Conservation (phyloP, 2,113 vertebrate species). For the Furnarius figulus region DNA sequence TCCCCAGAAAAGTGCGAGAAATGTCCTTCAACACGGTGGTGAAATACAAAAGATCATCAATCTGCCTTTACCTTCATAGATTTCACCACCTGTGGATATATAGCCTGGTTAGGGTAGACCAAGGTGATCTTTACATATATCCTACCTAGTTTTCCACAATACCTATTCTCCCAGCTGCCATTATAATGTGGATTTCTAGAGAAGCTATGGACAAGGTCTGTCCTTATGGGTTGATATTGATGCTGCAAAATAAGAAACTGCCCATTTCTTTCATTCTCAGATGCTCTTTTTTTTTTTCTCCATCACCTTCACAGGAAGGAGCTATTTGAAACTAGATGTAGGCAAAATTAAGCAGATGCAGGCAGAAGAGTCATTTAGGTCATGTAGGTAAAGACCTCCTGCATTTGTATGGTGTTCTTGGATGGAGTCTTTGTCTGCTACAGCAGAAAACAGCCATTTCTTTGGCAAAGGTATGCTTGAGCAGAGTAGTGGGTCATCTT, state of each 20-base stretch:
- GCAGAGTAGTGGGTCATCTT: neutral
- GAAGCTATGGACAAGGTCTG: neutral
- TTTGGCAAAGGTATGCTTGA: neutral
- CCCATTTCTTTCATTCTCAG: neutral
- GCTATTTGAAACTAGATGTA: neutral
- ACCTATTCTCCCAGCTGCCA: neutral
- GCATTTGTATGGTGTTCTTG: neutral
- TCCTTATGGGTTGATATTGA: neutral
- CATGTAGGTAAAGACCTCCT: neutral
- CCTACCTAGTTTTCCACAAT: neutral
- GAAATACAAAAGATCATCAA: neutral
- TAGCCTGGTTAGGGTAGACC: neutral
- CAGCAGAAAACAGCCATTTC: neutral
- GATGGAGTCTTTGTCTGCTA: neutral
- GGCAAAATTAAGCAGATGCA: neutral
- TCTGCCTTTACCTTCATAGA: neutral
- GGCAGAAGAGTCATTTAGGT: neutral
- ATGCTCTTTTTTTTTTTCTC: neutral
- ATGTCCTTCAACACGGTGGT: neutral
- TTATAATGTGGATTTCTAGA: neutral
- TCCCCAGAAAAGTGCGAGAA: neutral
- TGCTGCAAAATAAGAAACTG: neutral
- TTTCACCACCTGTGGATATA: neutral
- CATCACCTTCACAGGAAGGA: neutral
- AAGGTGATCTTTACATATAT: neutral